phyloP scores from a whole-genome alignment of 2,888 invertebrate genomes.

The Tenthredo notha region DNA sequence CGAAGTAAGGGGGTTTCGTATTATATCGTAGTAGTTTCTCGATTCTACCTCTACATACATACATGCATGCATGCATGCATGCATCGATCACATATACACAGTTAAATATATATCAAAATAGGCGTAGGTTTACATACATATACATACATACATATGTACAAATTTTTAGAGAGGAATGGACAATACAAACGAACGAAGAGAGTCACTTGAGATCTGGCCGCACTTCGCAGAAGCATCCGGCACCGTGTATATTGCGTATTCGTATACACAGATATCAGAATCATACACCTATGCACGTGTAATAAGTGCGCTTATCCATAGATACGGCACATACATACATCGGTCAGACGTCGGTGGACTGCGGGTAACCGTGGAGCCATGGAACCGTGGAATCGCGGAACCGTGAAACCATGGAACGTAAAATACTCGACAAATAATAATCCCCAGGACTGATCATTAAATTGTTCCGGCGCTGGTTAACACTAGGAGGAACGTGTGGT shows the following conservation, averaged over 20 bases:
- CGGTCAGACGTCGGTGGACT: constrained; percentile 22
- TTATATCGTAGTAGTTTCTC: not conserved
- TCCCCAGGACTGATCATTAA: constrained; percentile 74
- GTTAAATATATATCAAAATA: not conserved
- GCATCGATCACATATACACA: too few relatives aligned
- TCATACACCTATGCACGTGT: not conserved
- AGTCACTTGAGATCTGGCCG: not conserved
- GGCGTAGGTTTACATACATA: not conserved
- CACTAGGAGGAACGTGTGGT: constrained; percentile 66
- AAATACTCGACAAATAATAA: constrained; percentile 69
- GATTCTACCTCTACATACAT: not conserved
- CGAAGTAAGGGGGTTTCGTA: constrained; percentile 27
- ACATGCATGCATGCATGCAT: too few relatives aligned
- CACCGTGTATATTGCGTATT: too few relatives aligned
- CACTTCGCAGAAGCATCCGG: not conserved
- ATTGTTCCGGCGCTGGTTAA: constrained; percentile 76
- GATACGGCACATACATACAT: not conserved
- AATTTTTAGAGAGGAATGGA: not conserved
- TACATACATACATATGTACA: not conserved
- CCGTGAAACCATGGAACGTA: constrained; percentile 59
- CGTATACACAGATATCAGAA: not conserved
- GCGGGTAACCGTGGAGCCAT: constrained; percentile 28
- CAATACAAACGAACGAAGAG: constrained; percentile 4
- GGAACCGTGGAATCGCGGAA: constrained; percentile 57
- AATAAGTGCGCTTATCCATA: not conserved